Conservation (phyloP, 2,113 vertebrate species). For the Thamnaconus septentrionalis region DNA sequence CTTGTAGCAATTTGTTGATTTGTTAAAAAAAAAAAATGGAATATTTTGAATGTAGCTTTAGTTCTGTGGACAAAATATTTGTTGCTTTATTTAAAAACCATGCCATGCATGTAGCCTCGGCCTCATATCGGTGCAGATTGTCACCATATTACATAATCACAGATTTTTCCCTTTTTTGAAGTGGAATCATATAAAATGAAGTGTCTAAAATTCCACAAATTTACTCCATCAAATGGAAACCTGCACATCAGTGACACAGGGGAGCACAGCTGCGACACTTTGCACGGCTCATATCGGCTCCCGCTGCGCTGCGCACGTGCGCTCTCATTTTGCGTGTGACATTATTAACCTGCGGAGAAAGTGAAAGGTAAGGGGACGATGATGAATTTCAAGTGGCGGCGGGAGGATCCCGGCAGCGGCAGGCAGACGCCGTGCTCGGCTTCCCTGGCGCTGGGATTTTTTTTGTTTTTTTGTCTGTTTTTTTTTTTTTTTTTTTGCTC, state of each 20-base stretch:
- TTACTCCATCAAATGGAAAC: conserved; percentile 7
- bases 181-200: no score
- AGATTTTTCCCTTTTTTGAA: no score
- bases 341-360: conserved; percentile 67
- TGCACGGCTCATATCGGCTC: conserved; percentile 19
- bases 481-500: not conserved
- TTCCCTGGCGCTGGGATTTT: conserved; percentile 38
- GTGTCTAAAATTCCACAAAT: no score
- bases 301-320: conserved; percentile 48
- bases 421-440: conserved; percentile 49
- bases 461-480: conserved; percentile 11
- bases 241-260: conserved; percentile 57
- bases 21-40: no score
- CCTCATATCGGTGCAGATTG: no score
- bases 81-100: no score
- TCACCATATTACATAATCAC: no score
- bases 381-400: conserved; percentile 62
- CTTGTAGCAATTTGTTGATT: no score
- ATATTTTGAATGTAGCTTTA: no score
- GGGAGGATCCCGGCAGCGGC: conserved; percentile 48
- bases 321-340: conserved; percentile 61
- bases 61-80: no score
- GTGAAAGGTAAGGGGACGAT: conserved; percentile 55
- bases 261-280: conserved; percentile 42
- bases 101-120: no score